Evolutionary conservation across 2,888 invertebrate genomes (phyloP).

Genomic region (Ophonus ardosiacus): DNA sequence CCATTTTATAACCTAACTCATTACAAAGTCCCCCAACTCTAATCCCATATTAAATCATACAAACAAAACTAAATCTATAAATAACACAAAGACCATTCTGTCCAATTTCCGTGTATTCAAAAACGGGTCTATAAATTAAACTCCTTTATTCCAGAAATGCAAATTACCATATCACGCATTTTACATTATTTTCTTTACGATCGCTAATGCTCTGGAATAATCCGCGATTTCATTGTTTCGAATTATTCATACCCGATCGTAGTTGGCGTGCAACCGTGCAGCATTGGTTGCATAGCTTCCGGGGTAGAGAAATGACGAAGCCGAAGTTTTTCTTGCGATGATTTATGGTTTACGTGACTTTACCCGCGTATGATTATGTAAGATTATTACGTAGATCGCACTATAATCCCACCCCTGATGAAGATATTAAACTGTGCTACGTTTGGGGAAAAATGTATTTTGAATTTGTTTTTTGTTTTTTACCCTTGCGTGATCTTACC

Average conservation of each 20-base stretch:
- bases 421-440: slow-evolving; percentile 43
- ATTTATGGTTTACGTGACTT: slow-evolving; percentile 61
- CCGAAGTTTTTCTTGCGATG: slow-evolving; percentile 15
- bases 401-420: slow-evolving; percentile 14
- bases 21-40: not conserved
- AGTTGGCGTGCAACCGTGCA: slow-evolving; percentile 10
- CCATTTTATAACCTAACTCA: too few relatives aligned
- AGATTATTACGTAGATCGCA: slow-evolving; percentile 44
- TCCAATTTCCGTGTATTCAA: slow-evolving; percentile 36
- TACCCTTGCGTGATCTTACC: slow-evolving; percentile 11
- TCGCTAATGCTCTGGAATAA: slow-evolving; percentile 21
- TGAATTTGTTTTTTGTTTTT: slow-evolving; percentile 26
- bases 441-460: slow-evolving; percentile 43
- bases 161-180: slow-evolving; percentile 40
- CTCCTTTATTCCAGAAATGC: not conserved
- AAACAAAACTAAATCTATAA: slow-evolving; percentile 43
- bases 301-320: slow-evolving; percentile 2
- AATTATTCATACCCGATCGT: slow-evolving; percentile 32
- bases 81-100: slow-evolving; percentile 28
- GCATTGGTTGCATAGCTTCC: slow-evolving; percentile 28
- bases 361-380: slow-evolving; percentile 31
- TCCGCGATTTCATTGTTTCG: slow-evolving; percentile 26
- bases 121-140: slow-evolving; percentile 30
- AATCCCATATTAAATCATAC: slow-evolving; percentile 18
- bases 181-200: slow-evolving; percentile 8